A percentile compares a stretch with the other conserved stretches of the same genome.
phyloP scores from a whole-genome alignment of 2,113 vertebrate genomes.

The Marcusenius ussheri region DNA sequence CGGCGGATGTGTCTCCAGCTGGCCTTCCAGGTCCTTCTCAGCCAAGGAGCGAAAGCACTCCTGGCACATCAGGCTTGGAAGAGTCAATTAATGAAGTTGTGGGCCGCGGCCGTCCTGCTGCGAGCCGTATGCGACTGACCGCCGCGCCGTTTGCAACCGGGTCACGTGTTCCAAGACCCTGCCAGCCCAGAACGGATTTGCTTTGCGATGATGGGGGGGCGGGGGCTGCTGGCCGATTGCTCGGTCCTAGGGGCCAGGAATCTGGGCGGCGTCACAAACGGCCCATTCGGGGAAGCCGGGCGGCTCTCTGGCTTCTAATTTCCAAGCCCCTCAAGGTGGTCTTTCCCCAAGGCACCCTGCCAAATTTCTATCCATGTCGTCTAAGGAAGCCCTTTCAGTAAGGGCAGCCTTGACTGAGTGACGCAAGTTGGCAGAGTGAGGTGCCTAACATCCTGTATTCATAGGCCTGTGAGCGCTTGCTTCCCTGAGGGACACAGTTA shows the following conservation, averaged over 20 bases:
- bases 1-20: constrained; percentile 10
- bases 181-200: constrained; percentile 3
- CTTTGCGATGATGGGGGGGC: not conserved
- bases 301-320: not conserved
- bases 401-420: constrained; percentile 57
- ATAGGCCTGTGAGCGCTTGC: not conserved
- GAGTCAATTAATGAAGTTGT: constrained; percentile 17
- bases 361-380: constrained; percentile 53
- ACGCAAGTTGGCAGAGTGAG: constrained; percentile 55
- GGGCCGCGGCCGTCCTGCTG: not conserved
- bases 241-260: not conserved
- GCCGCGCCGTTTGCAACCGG: constrained; percentile 1
- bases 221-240: not conserved
- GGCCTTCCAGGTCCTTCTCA: not conserved
- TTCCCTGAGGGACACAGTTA: not conserved
- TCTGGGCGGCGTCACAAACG: not conserved
- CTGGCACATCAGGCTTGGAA: constrained; percentile 16
- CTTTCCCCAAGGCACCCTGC: constrained; percentile 44
- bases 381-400: constrained; percentile 50
- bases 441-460: constrained; percentile 54
- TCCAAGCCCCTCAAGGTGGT: not conserved
- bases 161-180: constrained; percentile 8
- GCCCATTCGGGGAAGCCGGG: not conserved
- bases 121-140: constrained; percentile 12
- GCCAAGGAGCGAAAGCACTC: not conserved